Conservation (phyloP, 2,113 vertebrate species). For the Anarrhichthys ocellatus region DNA sequence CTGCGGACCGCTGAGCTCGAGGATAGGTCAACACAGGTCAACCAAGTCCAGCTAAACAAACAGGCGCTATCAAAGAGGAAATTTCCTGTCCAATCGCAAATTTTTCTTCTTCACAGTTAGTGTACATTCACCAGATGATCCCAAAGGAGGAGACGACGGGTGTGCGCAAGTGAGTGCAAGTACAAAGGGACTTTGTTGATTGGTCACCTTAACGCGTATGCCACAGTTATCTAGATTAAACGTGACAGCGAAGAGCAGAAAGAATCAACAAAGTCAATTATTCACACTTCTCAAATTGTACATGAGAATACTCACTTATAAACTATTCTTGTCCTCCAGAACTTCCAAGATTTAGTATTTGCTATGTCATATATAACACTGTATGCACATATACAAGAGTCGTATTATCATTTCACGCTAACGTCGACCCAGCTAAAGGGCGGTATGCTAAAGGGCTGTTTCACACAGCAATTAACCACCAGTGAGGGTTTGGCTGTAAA, state of each 20-base stretch:
- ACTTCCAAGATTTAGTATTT: neutral
- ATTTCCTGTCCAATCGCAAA: constrained; percentile 76
- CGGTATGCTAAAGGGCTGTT: constrained; percentile 33
- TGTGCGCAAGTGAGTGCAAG: constrained; percentile 35
- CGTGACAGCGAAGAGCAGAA: neutral
- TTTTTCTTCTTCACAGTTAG: constrained; percentile 70
- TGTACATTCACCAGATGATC: constrained; percentile 68
- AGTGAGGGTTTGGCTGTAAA: constrained; percentile 70
- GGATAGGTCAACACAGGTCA: constrained; percentile 73
- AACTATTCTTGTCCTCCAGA: neutral
- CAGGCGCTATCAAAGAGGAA: constrained; percentile 79
- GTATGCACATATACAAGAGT: neutral
- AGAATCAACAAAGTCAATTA: neutral
- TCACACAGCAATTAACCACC: constrained; percentile 75
- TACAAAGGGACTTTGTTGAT: constrained; percentile 16
- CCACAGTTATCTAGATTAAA: neutral
- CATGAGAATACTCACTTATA: neutral
- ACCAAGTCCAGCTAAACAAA: constrained; percentile 80
- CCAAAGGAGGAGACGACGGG: constrained; percentile 33
- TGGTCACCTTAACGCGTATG: constrained; percentile 5
- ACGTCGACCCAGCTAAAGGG: constrained; percentile 26
- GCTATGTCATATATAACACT: neutral
- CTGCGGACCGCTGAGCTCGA: constrained; percentile 61
- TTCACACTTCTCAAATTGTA: neutral
- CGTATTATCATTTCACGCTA: constrained; percentile 46